Conservation (phyloP, 2,113 vertebrate species). For the Pionites leucogaster region DNA sequence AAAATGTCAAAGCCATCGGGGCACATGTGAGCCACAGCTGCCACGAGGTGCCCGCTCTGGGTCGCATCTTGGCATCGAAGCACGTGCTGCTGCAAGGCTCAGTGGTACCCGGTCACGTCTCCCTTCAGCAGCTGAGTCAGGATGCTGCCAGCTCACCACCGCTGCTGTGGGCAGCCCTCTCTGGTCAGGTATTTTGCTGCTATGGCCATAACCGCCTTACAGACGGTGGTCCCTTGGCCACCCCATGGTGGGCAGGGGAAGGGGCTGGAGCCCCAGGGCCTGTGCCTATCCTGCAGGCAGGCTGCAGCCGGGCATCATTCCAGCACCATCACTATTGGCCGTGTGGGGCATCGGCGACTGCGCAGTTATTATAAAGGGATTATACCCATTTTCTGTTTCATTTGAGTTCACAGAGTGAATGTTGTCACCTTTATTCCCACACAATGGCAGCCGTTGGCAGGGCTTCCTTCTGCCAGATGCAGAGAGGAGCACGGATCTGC, state of each 20-base stretch:
- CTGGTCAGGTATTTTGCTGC: neutral
- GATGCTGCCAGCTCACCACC: fast-evolving
- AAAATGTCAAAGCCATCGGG: neutral
- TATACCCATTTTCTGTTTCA: constrained; percentile 73
- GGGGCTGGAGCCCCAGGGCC: fast-evolving
- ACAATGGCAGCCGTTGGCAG: constrained; percentile 41
- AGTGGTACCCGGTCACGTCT: fast-evolving
- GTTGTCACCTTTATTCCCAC: constrained; percentile 64
- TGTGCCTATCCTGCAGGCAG: fast-evolving
- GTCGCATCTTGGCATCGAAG: fast-evolving
- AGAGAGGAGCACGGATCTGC: neutral
- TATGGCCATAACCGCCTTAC: fast-evolving
- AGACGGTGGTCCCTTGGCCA: fast-evolving
- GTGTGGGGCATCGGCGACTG: neutral
- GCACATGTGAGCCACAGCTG: neutral
- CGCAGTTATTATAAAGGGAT: constrained; percentile 45
- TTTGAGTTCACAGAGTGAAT: constrained; percentile 51
- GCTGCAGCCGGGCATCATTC: neutral
- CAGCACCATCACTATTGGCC: neutral
- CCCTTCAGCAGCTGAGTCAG: neutral
- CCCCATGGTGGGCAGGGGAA: neutral
- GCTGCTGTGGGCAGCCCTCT: neutral
- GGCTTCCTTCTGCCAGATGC: neutral
- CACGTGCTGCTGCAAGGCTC: fast-evolving
- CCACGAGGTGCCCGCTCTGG: fast-evolving